Percentiles rank a stretch among this genome's conserved stretches.
Conservation (phyloP, 2,888 invertebrate genomes). For the Calephelis perditalis region DNA sequence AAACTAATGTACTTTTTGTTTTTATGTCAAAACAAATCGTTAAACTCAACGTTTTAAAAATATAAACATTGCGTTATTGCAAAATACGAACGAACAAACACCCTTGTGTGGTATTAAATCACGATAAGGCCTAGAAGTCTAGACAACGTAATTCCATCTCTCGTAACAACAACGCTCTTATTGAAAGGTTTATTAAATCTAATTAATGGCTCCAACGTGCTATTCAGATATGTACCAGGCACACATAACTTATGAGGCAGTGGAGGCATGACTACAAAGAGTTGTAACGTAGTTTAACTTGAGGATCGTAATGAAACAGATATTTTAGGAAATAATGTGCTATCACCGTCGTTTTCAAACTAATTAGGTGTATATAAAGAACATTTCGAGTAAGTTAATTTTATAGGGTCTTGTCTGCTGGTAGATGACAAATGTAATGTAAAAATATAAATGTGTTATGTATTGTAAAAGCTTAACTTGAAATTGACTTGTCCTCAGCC, state of each 20-base stretch:
- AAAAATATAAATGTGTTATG: no score
- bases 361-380: no score
- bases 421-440: no score
- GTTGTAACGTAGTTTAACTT: constrained; percentile 4
- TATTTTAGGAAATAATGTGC: background rate
- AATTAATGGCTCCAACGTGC: constrained; percentile 28
- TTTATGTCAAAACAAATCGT: no score
- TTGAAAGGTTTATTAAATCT: constrained; percentile 28
- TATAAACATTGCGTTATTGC: no score
- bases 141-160: constrained; percentile 20
- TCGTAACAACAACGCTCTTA: constrained; percentile 16
- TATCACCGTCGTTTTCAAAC: background rate
- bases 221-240: constrained; percentile 36
- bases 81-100: background rate
- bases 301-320: background rate
- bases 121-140: constrained; percentile 16
- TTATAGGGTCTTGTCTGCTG: no score
- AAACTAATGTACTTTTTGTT: no score
- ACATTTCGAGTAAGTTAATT: no score
- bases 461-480: no score
- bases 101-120: background rate
- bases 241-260: constrained; percentile 36
- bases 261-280: constrained; percentile 27
- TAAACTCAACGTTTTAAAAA: no score
- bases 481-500: constrained; percentile 21